These are phyloP conservation scores for Otus sunia DNA, from an alignment of 2,113 vertebrate genomes.

Conservation along the genomic window DNA sequence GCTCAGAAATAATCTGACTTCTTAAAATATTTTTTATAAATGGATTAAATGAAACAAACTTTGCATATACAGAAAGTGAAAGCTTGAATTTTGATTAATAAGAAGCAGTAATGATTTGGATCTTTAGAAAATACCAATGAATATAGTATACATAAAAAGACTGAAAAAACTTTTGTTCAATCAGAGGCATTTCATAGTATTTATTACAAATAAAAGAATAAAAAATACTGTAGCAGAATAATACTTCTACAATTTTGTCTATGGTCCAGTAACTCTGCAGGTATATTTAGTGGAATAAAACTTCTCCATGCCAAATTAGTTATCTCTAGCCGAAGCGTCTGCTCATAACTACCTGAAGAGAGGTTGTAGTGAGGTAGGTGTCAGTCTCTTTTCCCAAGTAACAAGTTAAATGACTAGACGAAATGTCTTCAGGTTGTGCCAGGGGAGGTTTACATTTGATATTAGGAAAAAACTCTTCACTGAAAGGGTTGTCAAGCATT, in stretches of 20 bases:
- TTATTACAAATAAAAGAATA: neutral
- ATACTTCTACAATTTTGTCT: neutral
- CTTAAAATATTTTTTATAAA: neutral
- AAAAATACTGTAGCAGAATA: neutral
- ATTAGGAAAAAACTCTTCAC: neutral
- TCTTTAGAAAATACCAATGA: neutral
- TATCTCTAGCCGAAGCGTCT: neutral
- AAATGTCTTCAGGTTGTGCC: neutral
- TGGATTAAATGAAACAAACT: neutral
- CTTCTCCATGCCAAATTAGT: neutral
- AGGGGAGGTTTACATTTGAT: neutral
- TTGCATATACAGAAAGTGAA: neutral
- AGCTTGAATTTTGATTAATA: neutral
- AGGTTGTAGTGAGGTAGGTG: too few species aligned
- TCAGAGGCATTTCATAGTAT: neutral
- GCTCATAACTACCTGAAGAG: neutral
- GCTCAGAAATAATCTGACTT: neutral
- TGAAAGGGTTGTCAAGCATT: neutral
- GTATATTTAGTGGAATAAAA: neutral
- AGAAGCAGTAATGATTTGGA: neutral
- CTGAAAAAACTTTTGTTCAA: neutral
- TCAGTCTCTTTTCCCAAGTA: neutral
- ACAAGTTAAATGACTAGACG: neutral
- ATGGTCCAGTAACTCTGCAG: neutral
- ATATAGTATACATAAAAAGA: neutral